phyloP scores from a whole-genome alignment of 1,140 invertebrate genomes.

The Platyscapa corneri region DNA sequence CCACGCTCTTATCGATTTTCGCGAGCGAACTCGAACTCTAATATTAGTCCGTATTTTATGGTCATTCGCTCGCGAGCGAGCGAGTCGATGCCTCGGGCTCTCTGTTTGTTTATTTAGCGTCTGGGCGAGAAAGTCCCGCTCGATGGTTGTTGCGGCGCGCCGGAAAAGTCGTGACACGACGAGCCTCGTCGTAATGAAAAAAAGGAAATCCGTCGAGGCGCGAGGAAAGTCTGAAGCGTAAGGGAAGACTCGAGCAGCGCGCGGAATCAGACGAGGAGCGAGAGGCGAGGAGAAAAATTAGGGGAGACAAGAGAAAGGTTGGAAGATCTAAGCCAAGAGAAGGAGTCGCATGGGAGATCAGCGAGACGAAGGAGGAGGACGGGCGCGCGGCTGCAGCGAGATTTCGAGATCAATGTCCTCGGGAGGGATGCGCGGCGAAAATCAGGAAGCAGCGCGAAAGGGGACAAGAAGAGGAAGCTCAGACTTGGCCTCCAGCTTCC shows the following conservation, averaged over 20 bases:
- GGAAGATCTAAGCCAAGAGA: conserved; percentile 4
- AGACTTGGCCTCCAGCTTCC: neutral
- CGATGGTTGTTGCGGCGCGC: neutral
- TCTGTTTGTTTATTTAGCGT: neutral
- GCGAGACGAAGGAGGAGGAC: neutral
- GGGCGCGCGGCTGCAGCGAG: neutral
- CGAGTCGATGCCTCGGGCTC: neutral
- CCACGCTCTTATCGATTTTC: neutral
- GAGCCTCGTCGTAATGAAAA: neutral
- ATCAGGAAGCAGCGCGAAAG: neutral
- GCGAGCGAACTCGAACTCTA: neutral
- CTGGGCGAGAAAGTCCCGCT: neutral
- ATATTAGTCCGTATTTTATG: neutral
- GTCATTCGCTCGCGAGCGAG: neutral
- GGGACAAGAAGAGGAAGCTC: neutral
- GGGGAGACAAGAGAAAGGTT: neutral
- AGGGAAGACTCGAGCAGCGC: neutral
- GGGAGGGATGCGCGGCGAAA: neutral
- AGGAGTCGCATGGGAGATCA: conserved; percentile 14
- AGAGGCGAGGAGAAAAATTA: conserved; percentile 15
- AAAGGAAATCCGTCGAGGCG: neutral
- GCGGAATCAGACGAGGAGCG: no score
- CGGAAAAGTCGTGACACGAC: neutral
- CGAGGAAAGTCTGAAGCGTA: neutral
- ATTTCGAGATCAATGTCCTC: neutral